Percentiles rank a stretch among this genome's conserved stretches.
Evolutionary conservation across 1,140 invertebrate genomes (phyloP).

Genomic region (Drosophila biarmipes): DNA sequence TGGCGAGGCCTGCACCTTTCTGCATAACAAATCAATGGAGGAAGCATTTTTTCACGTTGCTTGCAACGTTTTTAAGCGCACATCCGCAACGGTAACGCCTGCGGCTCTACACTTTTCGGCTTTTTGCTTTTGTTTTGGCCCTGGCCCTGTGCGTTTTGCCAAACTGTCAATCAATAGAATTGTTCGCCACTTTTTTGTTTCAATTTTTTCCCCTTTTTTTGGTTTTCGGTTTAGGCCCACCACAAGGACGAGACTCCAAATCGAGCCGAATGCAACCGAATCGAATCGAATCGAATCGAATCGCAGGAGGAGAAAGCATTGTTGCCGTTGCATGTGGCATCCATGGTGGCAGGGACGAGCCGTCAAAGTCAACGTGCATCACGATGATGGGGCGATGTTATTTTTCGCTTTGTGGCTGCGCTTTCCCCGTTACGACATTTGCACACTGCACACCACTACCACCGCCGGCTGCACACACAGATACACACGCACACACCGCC

Average conservation of each 20-base stretch:
- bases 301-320: slow-evolving; percentile 29
- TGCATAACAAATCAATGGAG: slow-evolving; percentile 75
- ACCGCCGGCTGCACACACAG: not conserved
- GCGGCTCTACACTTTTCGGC: slow-evolving; percentile 64
- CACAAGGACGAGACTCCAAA: slow-evolving; percentile 16
- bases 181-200: slow-evolving; percentile 58
- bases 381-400: slow-evolving; percentile 61
- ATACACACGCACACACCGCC: not conserved
- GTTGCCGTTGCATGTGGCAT: slow-evolving; percentile 42
- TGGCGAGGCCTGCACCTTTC: slow-evolving; percentile 70
- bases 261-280: slow-evolving; percentile 26
- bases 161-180: slow-evolving; percentile 84
- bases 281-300: slow-evolving; percentile 4
- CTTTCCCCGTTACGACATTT: slow-evolving; percentile 67
- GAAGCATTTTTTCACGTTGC: slow-evolving; percentile 32
- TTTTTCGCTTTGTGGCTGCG: slow-evolving; percentile 75
- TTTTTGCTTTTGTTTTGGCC: slow-evolving; percentile 57
- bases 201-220: not conserved
- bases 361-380: slow-evolving; percentile 77
- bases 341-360: slow-evolving; percentile 30
- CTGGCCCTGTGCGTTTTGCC: slow-evolving; percentile 69
- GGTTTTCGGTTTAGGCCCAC: slow-evolving; percentile 16
- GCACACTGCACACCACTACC: slow-evolving; percentile 33
- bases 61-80: slow-evolving; percentile 56
- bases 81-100: slow-evolving; percentile 79